These are phyloP conservation scores for Leontocebus nigricollis DNA, from an alignment of 2,797 vertebrate species.

Conservation along the genomic window DNA sequence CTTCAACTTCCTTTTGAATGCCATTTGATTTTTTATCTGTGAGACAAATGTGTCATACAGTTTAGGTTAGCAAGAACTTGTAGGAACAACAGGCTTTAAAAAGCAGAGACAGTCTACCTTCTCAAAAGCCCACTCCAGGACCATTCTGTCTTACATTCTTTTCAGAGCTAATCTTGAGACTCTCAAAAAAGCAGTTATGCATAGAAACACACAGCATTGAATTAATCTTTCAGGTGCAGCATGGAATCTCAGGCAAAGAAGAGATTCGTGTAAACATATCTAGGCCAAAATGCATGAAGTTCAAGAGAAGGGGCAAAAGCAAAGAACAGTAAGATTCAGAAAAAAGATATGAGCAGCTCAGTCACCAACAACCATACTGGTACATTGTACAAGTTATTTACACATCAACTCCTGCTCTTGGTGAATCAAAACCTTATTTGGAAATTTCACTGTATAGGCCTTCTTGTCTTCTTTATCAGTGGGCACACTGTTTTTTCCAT, in stretches of 20 bases:
- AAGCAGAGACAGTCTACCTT: not conserved
- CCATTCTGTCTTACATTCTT: not conserved
- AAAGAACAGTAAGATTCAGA: not conserved
- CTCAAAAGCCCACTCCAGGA: not conserved
- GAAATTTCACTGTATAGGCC: not conserved
- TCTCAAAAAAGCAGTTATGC: not conserved
- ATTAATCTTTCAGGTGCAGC: not conserved
- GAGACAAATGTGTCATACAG: not conserved
- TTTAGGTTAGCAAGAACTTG: not conserved
- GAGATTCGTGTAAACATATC: not conserved
- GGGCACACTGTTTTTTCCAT: not conserved
- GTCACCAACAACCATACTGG: fast-evolving
- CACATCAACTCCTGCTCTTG: not conserved
- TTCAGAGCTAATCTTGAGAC: not conserved
- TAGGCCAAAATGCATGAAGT: not conserved
- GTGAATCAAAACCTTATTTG: not conserved
- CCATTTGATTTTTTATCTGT: not conserved
- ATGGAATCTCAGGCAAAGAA: not conserved
- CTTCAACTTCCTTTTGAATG: slow-evolving; percentile 21
- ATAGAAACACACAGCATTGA: not conserved
- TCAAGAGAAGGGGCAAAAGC: not conserved
- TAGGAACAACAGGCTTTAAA: not conserved
- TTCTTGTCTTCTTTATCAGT: not conserved
- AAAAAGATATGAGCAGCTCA: not conserved
- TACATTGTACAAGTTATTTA: not conserved